Evolutionary conservation across 2,113 vertebrate species (phyloP).

Genomic region (Spea multiplicata): DNA sequence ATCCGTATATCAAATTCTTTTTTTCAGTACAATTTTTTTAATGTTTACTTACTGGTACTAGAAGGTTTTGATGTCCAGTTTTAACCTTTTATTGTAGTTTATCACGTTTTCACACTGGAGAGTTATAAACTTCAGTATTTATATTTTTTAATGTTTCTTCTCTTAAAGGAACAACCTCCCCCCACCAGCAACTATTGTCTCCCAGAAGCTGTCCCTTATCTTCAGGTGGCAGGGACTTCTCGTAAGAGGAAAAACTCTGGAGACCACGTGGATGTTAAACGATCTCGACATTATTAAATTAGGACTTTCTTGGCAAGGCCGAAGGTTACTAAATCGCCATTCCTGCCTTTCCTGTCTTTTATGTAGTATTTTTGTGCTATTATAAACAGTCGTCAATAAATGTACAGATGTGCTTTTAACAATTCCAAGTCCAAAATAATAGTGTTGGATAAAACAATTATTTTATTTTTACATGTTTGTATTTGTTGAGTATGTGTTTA

Average conservation of each 20-base stretch:
- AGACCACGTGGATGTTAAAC: constrained; percentile 69
- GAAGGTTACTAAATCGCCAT: too few species aligned
- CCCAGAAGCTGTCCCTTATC: constrained; percentile 56
- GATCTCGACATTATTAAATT: constrained; percentile 70
- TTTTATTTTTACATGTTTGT: neutral
- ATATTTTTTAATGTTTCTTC: neutral
- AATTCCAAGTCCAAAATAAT: neutral
- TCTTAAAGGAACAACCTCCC: constrained; percentile 79
- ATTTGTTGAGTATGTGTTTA: neutral
- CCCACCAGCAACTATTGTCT: constrained; percentile 74
- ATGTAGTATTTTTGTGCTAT: too few species aligned
- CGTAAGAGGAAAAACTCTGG: constrained; percentile 82
- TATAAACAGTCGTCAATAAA: too few species aligned
- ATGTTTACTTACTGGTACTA: too few species aligned
- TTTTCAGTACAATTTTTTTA: too few species aligned
- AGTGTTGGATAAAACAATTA: too few species aligned
- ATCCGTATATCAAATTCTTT: too few species aligned
- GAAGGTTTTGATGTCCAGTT: too few species aligned
- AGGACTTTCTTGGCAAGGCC: neutral
- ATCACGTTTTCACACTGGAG: too few species aligned
- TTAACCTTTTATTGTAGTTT: too few species aligned
- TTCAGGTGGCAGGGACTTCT: constrained; percentile 61
- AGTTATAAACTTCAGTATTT: neutral
- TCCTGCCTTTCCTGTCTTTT: too few species aligned
- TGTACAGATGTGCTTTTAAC: neutral